Percentiles rank a stretch among this genome's conserved stretches.
These are phyloP conservation scores for Drosophila leonis DNA, from an alignment of 2,888 invertebrate genomes.

Conservation along the genomic window DNA sequence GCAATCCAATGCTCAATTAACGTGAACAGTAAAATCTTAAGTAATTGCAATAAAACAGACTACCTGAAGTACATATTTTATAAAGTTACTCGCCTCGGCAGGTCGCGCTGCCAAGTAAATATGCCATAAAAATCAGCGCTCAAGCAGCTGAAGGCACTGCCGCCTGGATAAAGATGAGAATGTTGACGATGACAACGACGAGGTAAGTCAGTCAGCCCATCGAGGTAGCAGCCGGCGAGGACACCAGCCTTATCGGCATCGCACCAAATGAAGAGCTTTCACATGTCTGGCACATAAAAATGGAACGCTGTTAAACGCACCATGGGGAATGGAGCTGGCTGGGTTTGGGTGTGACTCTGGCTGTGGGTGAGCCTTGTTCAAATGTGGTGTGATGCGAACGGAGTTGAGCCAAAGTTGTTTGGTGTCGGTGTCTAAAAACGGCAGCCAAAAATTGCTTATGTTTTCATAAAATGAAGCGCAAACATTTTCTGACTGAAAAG, in stretches of 20 bases:
- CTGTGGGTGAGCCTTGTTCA: slow-evolving; percentile 16
- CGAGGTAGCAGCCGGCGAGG: neutral
- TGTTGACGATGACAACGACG: slow-evolving; percentile 35
- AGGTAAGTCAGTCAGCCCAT: slow-evolving; percentile 67
- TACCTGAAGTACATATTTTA: slow-evolving; percentile 80
- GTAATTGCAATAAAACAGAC: slow-evolving; percentile 80
- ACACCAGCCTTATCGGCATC: slow-evolving; percentile 53
- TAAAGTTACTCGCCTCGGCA: slow-evolving; percentile 59
- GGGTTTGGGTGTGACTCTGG: neutral
- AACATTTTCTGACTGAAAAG: slow-evolving; percentile 81
- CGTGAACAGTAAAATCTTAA: slow-evolving; percentile 79
- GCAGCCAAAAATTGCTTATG: slow-evolving; percentile 73
- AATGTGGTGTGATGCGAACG: slow-evolving; percentile 24
- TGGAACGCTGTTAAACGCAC: slow-evolving; percentile 80
- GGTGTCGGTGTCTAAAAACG: slow-evolving; percentile 76
- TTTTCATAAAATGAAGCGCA: slow-evolving; percentile 81
- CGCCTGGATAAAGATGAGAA: slow-evolving; percentile 60
- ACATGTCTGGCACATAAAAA: slow-evolving; percentile 80
- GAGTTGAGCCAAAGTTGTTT: slow-evolving; percentile 56
- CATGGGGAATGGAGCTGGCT: slow-evolving; percentile 58
- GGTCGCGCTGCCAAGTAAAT: slow-evolving; percentile 62
- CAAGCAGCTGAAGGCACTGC: slow-evolving; percentile 61
- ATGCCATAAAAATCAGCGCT: slow-evolving; percentile 80
- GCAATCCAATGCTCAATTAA: slow-evolving; percentile 78
- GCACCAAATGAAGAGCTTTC: slow-evolving; percentile 77